Conservation (phyloP, 2,888 invertebrate species). For the Theristus sp. region DNA sequence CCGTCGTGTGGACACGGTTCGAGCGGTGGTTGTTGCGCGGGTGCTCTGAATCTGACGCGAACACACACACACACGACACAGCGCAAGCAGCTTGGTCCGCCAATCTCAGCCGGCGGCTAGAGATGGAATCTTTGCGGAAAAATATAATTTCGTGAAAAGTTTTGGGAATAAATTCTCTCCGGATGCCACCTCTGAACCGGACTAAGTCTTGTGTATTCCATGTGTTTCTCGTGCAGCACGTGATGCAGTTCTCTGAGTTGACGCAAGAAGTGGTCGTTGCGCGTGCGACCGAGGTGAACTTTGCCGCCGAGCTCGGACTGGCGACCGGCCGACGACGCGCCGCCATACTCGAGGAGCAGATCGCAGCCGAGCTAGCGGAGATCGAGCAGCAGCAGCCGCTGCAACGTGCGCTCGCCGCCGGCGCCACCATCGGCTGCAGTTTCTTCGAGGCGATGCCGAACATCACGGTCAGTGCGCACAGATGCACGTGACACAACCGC, state of each 20-base stretch:
- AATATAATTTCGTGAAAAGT: too few species aligned
- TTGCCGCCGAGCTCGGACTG: constrained; percentile 37
- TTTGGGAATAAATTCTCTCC: not conserved
- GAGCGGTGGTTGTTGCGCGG: too few species aligned
- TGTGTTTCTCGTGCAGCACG: constrained; percentile 44
- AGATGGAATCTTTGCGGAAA: not conserved
- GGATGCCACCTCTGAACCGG: not conserved
- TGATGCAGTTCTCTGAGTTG: constrained; percentile 90
- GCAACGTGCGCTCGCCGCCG: not conserved
- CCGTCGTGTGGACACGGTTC: too few species aligned
- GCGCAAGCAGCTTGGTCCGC: too few species aligned
- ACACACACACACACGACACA: too few species aligned
- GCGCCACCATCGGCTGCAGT: not conserved
- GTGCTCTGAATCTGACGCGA: too few species aligned
- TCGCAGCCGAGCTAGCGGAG: not conserved
- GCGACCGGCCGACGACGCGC: constrained; percentile 4
- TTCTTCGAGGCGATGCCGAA: not conserved
- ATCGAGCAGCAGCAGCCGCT: not conserved
- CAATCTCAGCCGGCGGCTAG: too few species aligned
- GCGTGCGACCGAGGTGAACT: constrained; percentile 20
- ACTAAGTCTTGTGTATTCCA: not conserved
- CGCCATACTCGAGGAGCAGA: not conserved
- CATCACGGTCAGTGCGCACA: not conserved
- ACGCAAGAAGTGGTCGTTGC: constrained; percentile 75
- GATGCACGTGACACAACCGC: too few species aligned